Conservation (phyloP, 2,113 vertebrate species). For the Talpa occidentalis region DNA sequence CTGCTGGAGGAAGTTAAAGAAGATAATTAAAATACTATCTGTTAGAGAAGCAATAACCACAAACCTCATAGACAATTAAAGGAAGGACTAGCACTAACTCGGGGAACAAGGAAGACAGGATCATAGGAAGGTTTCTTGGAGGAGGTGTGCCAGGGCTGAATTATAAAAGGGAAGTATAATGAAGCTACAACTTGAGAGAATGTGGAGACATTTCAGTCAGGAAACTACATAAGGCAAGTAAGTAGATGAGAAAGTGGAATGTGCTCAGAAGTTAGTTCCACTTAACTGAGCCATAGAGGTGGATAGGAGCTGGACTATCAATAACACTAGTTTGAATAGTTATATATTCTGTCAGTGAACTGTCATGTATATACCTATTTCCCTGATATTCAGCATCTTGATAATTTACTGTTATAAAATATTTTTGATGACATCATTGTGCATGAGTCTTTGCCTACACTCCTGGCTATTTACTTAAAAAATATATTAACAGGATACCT, state of each 20-base stretch:
- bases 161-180: not conserved
- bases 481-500: not conserved
- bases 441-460: not conserved
- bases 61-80: not conserved
- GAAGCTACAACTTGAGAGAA: not conserved
- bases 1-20: not conserved
- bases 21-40: not conserved
- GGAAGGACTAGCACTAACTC: not conserved
- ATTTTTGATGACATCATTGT: conserved; percentile 5
- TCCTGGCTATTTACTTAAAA: conserved; percentile 26
- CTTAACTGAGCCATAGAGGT: not conserved
- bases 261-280: not conserved
- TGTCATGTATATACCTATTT: not conserved
- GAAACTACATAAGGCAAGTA: not conserved
- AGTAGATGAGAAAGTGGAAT: not conserved
- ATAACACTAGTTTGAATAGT: not conserved
- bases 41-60: not conserved
- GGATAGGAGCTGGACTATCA: not conserved
- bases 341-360: not conserved
- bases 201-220: not conserved
- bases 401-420: conserved; percentile 17
- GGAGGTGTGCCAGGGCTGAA: not conserved
- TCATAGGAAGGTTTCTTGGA: not conserved
- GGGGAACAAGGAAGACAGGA: not conserved
- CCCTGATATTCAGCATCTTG: not conserved